Evolutionary conservation across 2,113 vertebrate genomes (phyloP), one percentile per base, ranked within the genome.

Genomic region (Phaetusa simplex): DNA sequence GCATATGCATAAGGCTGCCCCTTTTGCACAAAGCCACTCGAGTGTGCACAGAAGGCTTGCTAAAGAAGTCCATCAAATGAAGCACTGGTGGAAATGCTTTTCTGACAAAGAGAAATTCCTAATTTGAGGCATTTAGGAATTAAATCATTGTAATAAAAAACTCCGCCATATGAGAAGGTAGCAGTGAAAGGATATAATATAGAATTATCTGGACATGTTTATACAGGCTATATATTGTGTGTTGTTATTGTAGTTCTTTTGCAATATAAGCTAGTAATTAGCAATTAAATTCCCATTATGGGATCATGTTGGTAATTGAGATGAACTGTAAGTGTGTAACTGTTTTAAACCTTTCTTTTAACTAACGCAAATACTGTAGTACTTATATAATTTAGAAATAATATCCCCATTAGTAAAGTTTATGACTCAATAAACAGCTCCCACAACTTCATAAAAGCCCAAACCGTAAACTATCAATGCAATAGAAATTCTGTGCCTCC

Each of bases 331-430:
- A 97, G 81, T 59, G 95, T 97, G 91, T 91, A 95, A 80, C 92
- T 95, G 92, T 95, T 98, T 97, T 95, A 97, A 98, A 95, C 94
- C 96, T 96, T 97, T 95, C 67, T 97, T 97, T 97, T 97, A 98
- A 97, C 93, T 97, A 97, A 97, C 56, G 50, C 69, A 89, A 96
- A 98, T 97, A 95, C 93, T 93, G 47, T 82, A 96, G 76, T 94
- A 98, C 94, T 97, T 98, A 95, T 80, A 97, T 98, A 98, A 98
- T 98, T 97, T 97, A 96, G 94, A 98, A 97, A 98, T 98, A 98
- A 97, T 98, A 97, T 97, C 91, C 97, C 96, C 98, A 98, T 98
- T 98, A 98, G 97, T 97, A 98, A 95, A 98, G 95, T 98, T 98
- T 98, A 98, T 98, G 97, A 95, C 95, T 96, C 97, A 98, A 98